Evolutionary conservation across 2,797 vertebrate species (phyloP).

Genomic region (Scolopax rusticola): DNA sequence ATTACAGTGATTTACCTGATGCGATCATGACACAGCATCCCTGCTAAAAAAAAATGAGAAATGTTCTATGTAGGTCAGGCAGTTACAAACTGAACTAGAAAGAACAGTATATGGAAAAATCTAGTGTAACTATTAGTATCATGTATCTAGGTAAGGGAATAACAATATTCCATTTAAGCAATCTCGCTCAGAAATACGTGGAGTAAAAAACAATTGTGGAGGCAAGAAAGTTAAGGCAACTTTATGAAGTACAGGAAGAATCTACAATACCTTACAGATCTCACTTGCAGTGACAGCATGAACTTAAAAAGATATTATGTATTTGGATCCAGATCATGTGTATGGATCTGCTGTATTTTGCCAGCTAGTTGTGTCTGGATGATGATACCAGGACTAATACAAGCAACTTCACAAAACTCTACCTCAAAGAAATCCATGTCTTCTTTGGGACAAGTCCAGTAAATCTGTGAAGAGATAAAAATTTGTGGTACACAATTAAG

Average conservation of each 20-base stretch:
- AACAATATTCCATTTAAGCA: neutral
- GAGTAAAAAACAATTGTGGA: neutral
- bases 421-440: slow-evolving; percentile 71
- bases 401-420: slow-evolving; percentile 71
- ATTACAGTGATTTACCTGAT: neutral
- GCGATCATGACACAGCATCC: neutral
- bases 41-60: neutral
- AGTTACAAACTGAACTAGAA: neutral
- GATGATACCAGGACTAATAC: slow-evolving; percentile 18
- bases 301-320: slow-evolving; percentile 74
- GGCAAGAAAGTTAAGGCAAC: neutral
- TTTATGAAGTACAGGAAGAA: neutral
- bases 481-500: neutral
- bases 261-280: slow-evolving; percentile 69
- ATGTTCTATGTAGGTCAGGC: neutral
- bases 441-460: slow-evolving; percentile 76
- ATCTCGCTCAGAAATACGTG: neutral
- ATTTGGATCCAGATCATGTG: slow-evolving; percentile 68
- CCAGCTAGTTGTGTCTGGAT: slow-evolving; percentile 59
- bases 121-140: neutral
- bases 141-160: neutral
- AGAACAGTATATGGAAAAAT: neutral
- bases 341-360: slow-evolving; percentile 50
- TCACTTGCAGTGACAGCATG: slow-evolving; percentile 67
- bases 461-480: slow-evolving; percentile 57